phyloP scores from a whole-genome alignment of 1,140 invertebrate genomes.

The Caenorhabditis latens region DNA sequence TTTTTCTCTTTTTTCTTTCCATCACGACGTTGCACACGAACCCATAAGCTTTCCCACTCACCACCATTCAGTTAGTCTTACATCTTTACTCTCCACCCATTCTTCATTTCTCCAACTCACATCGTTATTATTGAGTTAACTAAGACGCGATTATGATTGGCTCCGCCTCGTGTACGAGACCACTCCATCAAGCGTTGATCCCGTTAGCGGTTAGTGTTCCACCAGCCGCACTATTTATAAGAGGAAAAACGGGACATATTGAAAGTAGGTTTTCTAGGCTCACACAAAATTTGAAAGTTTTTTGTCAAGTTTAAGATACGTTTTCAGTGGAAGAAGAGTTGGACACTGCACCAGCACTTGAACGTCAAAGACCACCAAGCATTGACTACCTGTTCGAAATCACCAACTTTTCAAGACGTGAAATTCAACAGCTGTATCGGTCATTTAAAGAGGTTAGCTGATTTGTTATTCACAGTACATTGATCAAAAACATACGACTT shows the following conservation, averaged over 20 bases:
- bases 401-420: slow-evolving; percentile 6
- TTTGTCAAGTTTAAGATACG: neutral
- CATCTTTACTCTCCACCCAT: slow-evolving; percentile 18
- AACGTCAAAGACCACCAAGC: slow-evolving; percentile 12
- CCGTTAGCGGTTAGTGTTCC: slow-evolving; percentile 48
- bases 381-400: slow-evolving; percentile 13
- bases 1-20: neutral
- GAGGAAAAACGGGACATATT: neutral
- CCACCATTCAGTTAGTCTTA: slow-evolving; percentile 15
- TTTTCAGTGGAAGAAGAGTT: slow-evolving; percentile 53
- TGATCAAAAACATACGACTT: neutral
- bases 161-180: slow-evolving; percentile 45
- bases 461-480: neutral
- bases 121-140: slow-evolving; percentile 30
- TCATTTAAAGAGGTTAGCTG: neutral
- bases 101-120: slow-evolving; percentile 15
- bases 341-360: slow-evolving; percentile 9
- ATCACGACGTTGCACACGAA: neutral
- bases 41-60: slow-evolving; percentile 27
- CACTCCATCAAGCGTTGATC: slow-evolving; percentile 53
- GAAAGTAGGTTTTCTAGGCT: slow-evolving; percentile 17
- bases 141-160: slow-evolving; percentile 43
- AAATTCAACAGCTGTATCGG: slow-evolving; percentile 29
- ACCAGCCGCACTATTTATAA: slow-evolving; percentile 31
- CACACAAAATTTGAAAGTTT: neutral